These are phyloP conservation scores for Mesorhabditis belari DNA, from an alignment of 2,888 invertebrate species.

Conservation along the genomic window DNA sequence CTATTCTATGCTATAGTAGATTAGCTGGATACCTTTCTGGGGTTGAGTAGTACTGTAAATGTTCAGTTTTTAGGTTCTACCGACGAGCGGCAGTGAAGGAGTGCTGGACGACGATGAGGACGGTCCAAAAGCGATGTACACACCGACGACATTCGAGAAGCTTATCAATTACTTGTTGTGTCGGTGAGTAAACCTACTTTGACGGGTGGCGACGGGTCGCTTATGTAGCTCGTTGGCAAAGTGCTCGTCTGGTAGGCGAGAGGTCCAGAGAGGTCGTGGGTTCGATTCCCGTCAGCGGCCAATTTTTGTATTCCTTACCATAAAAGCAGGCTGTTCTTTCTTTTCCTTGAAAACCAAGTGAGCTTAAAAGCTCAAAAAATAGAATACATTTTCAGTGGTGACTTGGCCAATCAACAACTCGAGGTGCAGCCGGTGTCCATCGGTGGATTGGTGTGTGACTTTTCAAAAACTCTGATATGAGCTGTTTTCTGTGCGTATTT, in stretches of 20 bases:
- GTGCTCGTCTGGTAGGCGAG: conserved; percentile 2
- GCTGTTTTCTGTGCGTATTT: no score
- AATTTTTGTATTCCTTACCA: no score
- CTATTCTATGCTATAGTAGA: no score
- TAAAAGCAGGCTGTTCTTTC: no score
- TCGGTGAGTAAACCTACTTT: conserved; percentile 18
- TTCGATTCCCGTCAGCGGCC: not conserved
- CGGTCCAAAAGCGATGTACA: conserved; percentile 16
- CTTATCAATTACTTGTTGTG: conserved; percentile 27
- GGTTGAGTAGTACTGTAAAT: no score
- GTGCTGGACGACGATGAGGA: conserved; percentile 37
- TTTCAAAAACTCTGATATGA: no score
- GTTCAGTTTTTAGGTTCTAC: no score
- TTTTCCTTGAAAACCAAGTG: no score
- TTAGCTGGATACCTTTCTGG: no score
- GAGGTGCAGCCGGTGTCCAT: conserved; percentile 26
- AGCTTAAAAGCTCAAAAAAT: no score
- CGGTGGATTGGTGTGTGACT: conserved; percentile 25
- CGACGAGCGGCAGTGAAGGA: no score
- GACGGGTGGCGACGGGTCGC: not conserved
- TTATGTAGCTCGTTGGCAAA: not conserved
- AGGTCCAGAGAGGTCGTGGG: conserved; percentile 5
- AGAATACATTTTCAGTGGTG: conserved; percentile 18
- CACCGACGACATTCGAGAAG: conserved; percentile 28
- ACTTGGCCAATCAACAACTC: conserved; percentile 26